Evolutionary conservation across 1,140 invertebrate species (phyloP).

Genomic region (Macrocentrus cingulum): DNA sequence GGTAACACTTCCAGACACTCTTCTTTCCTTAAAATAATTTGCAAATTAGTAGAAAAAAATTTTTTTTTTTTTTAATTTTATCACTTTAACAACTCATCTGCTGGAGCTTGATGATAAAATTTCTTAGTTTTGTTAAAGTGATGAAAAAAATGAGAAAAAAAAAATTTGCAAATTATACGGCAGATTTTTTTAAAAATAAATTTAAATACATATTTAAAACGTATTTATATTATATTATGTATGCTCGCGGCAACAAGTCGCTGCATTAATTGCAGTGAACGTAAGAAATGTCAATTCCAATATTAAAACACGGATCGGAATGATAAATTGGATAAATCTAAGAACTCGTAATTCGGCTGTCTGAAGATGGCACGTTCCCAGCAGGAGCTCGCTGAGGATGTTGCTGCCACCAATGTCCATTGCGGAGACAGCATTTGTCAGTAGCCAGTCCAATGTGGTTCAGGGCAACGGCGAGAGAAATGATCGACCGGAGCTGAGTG

Average conservation of each 20-base stretch:
- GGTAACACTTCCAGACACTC: constrained; percentile 52
- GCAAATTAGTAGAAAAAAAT: background rate
- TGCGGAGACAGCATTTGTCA: constrained; percentile 64
- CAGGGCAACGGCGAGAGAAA: constrained; percentile 42
- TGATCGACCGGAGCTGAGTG: constrained; percentile 64
- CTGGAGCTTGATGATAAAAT: too few species aligned
- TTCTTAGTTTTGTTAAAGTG: too few species aligned
- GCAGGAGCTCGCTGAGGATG: constrained; percentile 63
- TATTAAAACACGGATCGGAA: constrained; percentile 6
- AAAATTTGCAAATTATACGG: background rate
- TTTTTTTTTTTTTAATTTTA: too few species aligned
- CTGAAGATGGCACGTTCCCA: constrained; percentile 64
- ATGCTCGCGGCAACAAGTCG: constrained; percentile 2
- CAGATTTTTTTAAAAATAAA: background rate
- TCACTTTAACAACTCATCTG: background rate
- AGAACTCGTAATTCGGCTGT: constrained; percentile 19
- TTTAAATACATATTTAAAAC: too few species aligned
- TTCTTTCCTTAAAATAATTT: constrained; percentile 13
- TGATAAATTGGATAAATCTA: constrained; percentile 6
- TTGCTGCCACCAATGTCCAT: constrained; percentile 65
- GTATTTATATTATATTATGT: background rate
- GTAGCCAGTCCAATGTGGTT: constrained; percentile 43
- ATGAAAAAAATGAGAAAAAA: background rate
- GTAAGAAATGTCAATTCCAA: constrained; percentile 12
- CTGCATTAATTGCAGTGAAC: constrained; percentile 12